Conservation (phyloP, 2,113 vertebrate species). For the Pelecanus crispus region DNA sequence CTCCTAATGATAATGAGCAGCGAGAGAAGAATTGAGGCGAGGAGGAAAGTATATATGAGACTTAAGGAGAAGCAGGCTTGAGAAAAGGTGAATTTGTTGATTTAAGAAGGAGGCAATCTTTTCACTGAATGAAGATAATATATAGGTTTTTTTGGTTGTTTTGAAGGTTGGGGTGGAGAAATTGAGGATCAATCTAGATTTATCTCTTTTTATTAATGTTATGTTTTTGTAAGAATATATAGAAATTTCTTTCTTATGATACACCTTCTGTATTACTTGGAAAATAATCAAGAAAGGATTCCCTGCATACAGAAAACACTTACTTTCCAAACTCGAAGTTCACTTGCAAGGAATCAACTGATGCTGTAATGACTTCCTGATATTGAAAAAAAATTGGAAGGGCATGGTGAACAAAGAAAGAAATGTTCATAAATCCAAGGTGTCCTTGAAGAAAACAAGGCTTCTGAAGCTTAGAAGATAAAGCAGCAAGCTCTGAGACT, state of each 20-base stretch:
- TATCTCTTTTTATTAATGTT: background rate
- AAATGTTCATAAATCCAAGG: conserved; percentile 1
- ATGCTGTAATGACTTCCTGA: background rate
- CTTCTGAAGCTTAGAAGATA: conserved; percentile 52
- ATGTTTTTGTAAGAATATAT: background rate
- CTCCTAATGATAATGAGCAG: background rate
- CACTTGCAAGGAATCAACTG: background rate
- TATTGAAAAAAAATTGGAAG: conserved; percentile 1
- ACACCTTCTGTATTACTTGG: background rate
- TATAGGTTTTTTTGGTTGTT: background rate
- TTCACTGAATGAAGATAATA: background rate
- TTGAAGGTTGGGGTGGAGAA: background rate
- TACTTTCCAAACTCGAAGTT: background rate
- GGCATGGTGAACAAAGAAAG: conserved; percentile 1
- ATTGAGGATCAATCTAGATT: background rate
- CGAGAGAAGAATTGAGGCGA: background rate
- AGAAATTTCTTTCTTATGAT: background rate
- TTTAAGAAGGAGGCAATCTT: background rate
- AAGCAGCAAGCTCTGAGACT: conserved; percentile 42
- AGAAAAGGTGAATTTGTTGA: background rate
- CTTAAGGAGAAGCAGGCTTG: background rate
- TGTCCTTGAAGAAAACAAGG: conserved; percentile 51
- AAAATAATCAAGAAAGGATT: background rate
- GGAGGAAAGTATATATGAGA: background rate
- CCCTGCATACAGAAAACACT: background rate